Conservation (phyloP, 2,113 vertebrate genomes). For the Rhynchomys soricoides region DNA sequence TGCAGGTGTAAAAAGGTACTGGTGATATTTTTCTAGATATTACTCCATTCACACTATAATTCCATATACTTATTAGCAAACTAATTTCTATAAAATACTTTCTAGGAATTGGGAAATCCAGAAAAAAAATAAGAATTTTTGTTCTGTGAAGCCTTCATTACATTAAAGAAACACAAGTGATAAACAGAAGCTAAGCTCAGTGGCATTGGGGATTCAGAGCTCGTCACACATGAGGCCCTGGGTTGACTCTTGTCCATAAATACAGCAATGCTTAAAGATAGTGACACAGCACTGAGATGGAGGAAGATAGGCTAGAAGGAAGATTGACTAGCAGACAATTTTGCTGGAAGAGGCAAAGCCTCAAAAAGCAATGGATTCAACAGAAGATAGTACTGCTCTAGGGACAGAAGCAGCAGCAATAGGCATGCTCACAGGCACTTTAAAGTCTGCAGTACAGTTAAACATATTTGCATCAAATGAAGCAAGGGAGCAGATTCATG, state of each 20-base stretch:
- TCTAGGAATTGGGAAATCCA: background rate
- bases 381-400: background rate
- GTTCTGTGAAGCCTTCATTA: background rate
- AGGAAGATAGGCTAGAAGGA: background rate
- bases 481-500: background rate
- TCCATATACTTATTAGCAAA: conserved; percentile 44
- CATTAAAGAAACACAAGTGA: background rate
- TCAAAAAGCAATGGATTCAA: background rate
- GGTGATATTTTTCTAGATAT: background rate
- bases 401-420: conserved; percentile 30
- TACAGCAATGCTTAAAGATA: background rate
- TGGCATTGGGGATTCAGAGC: background rate
- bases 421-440: background rate
- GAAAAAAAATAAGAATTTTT: conserved; percentile 26
- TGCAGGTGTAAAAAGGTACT: conserved; percentile 46
- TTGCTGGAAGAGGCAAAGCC: conserved; percentile 4
- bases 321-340: background rate
- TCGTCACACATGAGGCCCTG: background rate
- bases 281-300: background rate
- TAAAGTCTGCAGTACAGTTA: background rate
- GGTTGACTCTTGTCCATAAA: background rate
- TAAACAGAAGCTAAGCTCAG: background rate
- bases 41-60: conserved; percentile 25
- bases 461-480: background rate
- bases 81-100: background rate